Evolutionary conservation across 2,888 invertebrate species (phyloP), one percentile per base, ranked within the genome.

Genomic region (Caenorhabditis macrosperma): DNA sequence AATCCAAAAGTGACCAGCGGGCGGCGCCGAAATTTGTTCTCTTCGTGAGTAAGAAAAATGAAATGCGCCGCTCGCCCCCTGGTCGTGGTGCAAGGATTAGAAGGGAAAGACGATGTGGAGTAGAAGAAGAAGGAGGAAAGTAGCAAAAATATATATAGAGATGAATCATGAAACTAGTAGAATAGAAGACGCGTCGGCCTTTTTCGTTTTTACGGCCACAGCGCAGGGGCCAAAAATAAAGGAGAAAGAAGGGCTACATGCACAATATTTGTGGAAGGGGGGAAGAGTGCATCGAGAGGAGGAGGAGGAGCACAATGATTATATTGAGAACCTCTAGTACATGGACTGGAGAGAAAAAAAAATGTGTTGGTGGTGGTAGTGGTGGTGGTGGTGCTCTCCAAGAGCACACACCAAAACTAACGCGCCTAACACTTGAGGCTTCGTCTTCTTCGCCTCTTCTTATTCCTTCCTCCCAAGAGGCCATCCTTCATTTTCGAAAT

Each of bases 391-490:
- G 24, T n/a, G 17, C 26, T 0, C 46, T 6, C 44, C 20, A n/a
- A n/a, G n/a, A n/a, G 9, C 20, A 26, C 17, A n/a, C 20, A 12
- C 33, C 15, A 48, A n/a, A 48, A 48, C 30, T 33, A 12, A 22
- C 30, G 44, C 48, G 33, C 33, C 46, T 61, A 66, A 66, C 57
- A 68, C 68, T 68, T 63, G 63, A 63, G n/a, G n/a, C n/a, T n/a
- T n/a, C n/a, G n/a, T n/a, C n/a, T n/a, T n/a, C n/a, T n/a, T n/a
- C n/a, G n/a, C n/a, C n/a, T n/a, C n/a, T n/a, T n/a, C n/a, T n/a
- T n/a, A n/a, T n/a, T n/a, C n/a, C n/a, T 28, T 59, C 28, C 50
- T 60, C 68, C 68, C 68, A 69, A 69, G 68, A 69, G 68, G 68
- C 68, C 68, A 69, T 60, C 68, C 38, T 46, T 69, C 68, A 69